These are phyloP conservation scores for Prinia subflava DNA, from an alignment of 2,113 vertebrate genomes.

Conservation along the genomic window DNA sequence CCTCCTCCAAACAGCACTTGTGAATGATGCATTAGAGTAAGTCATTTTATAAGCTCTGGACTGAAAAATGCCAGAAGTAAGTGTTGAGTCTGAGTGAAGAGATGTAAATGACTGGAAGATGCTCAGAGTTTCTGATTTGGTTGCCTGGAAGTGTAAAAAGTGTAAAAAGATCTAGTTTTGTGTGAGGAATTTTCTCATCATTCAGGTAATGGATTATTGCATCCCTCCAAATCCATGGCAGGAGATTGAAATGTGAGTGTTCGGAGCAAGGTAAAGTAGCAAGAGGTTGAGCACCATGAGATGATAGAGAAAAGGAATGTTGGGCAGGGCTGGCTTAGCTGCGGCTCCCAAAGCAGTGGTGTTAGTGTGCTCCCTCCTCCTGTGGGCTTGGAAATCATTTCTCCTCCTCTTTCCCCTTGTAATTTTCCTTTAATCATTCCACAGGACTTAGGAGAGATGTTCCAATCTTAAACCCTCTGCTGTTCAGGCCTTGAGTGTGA, in stretches of 20 bases:
- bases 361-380: neutral
- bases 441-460: neutral
- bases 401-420: neutral
- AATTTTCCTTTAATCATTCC: neutral
- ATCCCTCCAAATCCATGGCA: neutral
- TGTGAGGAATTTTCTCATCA: neutral
- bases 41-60: neutral
- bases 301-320: neutral
- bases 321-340: neutral
- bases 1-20: neutral
- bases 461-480: neutral
- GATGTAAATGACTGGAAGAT: neutral
- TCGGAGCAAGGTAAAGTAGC: neutral
- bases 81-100: neutral
- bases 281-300: neutral
- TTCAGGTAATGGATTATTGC: neutral
- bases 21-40: neutral
- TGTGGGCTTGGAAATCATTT: neutral
- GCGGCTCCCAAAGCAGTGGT: neutral
- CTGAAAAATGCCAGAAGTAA: neutral
- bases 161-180: neutral
- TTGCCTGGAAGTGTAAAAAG: neutral
- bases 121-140: neutral
- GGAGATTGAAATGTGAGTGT: accelerated
- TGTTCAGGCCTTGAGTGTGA: neutral